Conservation (phyloP, 2,888 invertebrate genomes). For the Philereme vetulata region DNA sequence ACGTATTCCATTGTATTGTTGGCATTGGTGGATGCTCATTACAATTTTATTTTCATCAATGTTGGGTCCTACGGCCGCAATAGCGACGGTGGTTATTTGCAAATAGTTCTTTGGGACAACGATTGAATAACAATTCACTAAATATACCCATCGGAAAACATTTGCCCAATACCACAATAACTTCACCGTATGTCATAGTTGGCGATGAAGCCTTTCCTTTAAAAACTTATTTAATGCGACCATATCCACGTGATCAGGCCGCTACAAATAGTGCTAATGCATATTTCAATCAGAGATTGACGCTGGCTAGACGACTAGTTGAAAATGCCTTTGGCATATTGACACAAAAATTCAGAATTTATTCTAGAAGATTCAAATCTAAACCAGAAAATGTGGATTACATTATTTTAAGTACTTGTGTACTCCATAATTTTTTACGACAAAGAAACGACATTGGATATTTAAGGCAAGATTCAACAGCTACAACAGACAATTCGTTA, state of each 20-base stretch:
- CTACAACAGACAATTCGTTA: no score
- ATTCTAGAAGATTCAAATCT: neutral
- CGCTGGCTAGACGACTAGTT: neutral
- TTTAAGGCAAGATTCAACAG: no score
- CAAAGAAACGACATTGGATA: neutral
- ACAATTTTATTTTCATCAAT: slow-evolving; percentile 28
- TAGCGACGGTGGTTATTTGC: slow-evolving; percentile 28
- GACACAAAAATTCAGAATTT: slow-evolving; percentile 7
- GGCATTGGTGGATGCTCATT: slow-evolving; percentile 31
- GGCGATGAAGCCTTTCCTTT: slow-evolving; percentile 27
- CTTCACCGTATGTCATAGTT: slow-evolving; percentile 19
- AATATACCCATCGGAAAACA: slow-evolving; percentile 39
- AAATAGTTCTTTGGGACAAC: slow-evolving; percentile 29
- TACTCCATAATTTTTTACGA: neutral
- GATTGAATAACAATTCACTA: slow-evolving; percentile 33
- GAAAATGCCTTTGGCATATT: slow-evolving; percentile 12
- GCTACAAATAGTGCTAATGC: no score
- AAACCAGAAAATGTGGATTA: neutral
- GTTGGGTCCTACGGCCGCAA: slow-evolving; percentile 30
- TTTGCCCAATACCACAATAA: slow-evolving; percentile 32
- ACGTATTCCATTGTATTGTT: slow-evolving; percentile 30
- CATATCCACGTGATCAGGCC: neutral
- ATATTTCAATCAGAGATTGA: no score
- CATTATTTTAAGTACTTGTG: neutral
- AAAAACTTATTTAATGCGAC: slow-evolving; percentile 1